A percentile compares a stretch with the other conserved stretches of the same genome.
Evolutionary conservation across 2,113 vertebrate species (phyloP).

Genomic region (Athene cunicularia): DNA sequence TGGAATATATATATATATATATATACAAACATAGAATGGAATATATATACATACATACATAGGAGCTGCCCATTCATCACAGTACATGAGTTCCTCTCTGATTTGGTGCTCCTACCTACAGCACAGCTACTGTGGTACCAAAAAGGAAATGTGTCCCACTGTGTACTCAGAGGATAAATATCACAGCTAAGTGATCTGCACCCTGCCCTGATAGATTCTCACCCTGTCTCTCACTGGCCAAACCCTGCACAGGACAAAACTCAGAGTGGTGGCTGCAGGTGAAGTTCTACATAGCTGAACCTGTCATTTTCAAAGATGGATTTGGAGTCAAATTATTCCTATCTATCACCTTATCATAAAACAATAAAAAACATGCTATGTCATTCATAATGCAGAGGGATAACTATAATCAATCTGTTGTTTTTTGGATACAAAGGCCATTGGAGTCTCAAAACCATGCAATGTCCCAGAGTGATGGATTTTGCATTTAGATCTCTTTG

Average conservation of each 20-base stretch:
- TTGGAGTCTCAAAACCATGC: background rate
- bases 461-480: background rate
- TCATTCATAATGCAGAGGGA: background rate
- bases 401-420: background rate
- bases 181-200: background rate
- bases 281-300: background rate
- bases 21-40: too few species aligned
- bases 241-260: background rate
- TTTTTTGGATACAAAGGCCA: background rate
- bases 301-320: background rate
- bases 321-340: background rate
- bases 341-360: background rate
- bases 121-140: background rate
- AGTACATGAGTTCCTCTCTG: background rate
- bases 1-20: too few species aligned
- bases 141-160: background rate
- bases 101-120: background rate
- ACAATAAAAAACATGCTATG: background rate
- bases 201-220: background rate
- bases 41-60: fast-evolving
- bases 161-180: background rate
- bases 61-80: background rate
- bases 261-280: background rate
- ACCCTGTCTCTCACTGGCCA: background rate
- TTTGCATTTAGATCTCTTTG: background rate